A percentile compares a stretch with the other conserved stretches of the same genome.
These are phyloP conservation scores for Rutilus rutilus DNA, from an alignment of 2,113 vertebrate genomes.

Conservation along the genomic window DNA sequence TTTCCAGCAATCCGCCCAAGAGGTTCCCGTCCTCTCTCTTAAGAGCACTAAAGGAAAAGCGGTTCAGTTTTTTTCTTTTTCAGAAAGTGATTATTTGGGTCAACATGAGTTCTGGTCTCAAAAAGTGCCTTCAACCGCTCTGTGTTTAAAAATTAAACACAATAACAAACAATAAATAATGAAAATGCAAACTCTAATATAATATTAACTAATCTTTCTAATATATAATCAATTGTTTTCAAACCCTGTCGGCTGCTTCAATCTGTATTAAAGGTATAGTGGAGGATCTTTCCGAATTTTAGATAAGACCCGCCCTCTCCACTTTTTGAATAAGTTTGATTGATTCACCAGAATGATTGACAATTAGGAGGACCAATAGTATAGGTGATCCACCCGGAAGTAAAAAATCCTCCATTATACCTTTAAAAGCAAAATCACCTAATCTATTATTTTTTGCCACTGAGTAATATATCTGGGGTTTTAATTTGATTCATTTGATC, in stretches of 20 bases:
- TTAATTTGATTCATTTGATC: not conserved
- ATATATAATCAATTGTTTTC: not conserved
- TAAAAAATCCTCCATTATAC: too few relatives aligned
- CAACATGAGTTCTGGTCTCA: not conserved
- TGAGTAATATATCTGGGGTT: too few relatives aligned
- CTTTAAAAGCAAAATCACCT: not conserved
- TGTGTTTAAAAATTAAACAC: not conserved
- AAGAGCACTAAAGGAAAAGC: not conserved
- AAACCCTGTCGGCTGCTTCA: not conserved
- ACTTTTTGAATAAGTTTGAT: too few relatives aligned
- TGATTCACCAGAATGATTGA: too few relatives aligned
- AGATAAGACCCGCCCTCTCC: too few relatives aligned
- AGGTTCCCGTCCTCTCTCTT: not conserved
- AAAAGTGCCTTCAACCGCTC: not conserved
- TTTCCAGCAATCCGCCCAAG: conserved; percentile 5
- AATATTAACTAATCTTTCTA: not conserved
- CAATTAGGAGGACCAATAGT: too few relatives aligned
- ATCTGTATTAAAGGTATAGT: not conserved
- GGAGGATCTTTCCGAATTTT: too few relatives aligned
- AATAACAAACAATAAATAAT: conserved; percentile 3
- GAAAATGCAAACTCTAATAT: not conserved
- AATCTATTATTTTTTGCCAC: not conserved
- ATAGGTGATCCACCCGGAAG: too few relatives aligned
- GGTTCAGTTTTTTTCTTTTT: not conserved
- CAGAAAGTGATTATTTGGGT: conserved; percentile 43